These are phyloP conservation scores for Odontesthes bonariensis DNA, from an alignment of 2,113 vertebrate genomes.

Conservation along the genomic window DNA sequence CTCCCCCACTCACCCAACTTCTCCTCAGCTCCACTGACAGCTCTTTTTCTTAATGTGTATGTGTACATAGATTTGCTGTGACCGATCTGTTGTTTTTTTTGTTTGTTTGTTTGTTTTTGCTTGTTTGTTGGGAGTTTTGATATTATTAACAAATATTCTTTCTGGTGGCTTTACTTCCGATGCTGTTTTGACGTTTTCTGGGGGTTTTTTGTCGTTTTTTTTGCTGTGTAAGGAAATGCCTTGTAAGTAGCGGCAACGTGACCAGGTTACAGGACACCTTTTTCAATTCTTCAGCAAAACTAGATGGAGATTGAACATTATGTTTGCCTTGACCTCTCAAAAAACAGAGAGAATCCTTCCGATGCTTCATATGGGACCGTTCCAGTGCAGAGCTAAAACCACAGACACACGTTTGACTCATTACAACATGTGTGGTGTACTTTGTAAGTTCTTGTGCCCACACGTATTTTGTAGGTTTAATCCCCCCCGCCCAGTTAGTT, in stretches of 20 bases:
- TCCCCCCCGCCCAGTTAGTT: conserved; percentile 10
- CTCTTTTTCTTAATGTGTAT: conserved; percentile 83
- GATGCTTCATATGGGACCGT: conserved; percentile 36
- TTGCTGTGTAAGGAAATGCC: conserved; percentile 49
- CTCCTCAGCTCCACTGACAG: conserved; percentile 63
- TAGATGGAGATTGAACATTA: conserved; percentile 39
- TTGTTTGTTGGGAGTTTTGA: conserved; percentile 82
- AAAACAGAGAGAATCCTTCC: conserved; percentile 37
- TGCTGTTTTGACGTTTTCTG: conserved; percentile 62
- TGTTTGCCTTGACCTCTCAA: conserved; percentile 63
- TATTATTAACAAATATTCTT: conserved; percentile 72
- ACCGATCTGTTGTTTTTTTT: conserved; percentile 68
- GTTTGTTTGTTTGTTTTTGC: conserved; percentile 67
- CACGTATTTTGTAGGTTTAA: conserved; percentile 48
- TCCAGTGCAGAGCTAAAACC: conserved; percentile 40
- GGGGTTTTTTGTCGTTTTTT: conserved; percentile 16
- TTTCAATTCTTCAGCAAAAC: conserved; percentile 45
- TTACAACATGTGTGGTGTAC: conserved; percentile 47
- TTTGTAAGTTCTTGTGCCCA: conserved; percentile 44
- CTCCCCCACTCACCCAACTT: conserved; percentile 24
- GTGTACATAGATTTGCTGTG: conserved; percentile 85
- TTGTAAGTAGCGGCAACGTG: conserved; percentile 38
- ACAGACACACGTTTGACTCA: conserved; percentile 31
- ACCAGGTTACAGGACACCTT: conserved; percentile 41
- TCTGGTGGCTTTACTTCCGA: conserved; percentile 66